phyloP scores from a whole-genome alignment of 1,140 invertebrate species.

The Zaprionus capensis region DNA sequence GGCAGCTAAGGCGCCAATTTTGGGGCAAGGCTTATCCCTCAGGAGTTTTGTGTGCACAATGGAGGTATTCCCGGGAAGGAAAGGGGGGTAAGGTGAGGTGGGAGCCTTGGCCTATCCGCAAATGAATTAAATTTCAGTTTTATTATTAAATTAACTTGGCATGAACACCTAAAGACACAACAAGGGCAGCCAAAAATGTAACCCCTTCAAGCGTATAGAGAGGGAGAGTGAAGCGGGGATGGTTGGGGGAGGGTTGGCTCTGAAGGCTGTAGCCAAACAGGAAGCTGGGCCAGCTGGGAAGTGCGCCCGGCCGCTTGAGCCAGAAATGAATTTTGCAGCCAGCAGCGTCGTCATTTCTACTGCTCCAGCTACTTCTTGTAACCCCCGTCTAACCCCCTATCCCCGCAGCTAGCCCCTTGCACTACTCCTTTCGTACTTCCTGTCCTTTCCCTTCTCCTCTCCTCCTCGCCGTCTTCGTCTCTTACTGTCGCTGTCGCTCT shows the following conservation, averaged over 20 bases:
- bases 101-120: constrained; percentile 73
- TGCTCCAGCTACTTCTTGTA: neutral
- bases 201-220: constrained; percentile 53
- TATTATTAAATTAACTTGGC: constrained; percentile 84
- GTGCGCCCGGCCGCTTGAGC: constrained; percentile 40
- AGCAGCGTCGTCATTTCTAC: constrained; percentile 35
- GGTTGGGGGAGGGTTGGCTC: neutral
- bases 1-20: constrained; percentile 42
- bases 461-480: neutral
- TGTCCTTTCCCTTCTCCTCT: neutral
- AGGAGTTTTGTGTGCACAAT: constrained; percentile 59
- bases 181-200: constrained; percentile 52
- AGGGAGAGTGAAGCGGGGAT: constrained; percentile 1
- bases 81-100: too few species aligned
- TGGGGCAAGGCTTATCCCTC: constrained; percentile 53
- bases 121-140: constrained; percentile 84
- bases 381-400: too few species aligned
- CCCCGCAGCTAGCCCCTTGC: neutral
- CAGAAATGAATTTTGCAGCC: constrained; percentile 68
- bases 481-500: constrained; percentile 7
- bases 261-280: constrained; percentile 14
- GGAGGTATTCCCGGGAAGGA: constrained; percentile 3
- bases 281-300: constrained; percentile 36
- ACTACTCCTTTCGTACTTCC: constrained; percentile 12
- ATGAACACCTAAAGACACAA: constrained; percentile 83